Percentiles rank a stretch among this genome's conserved stretches.
phyloP scores from a whole-genome alignment of 35 echinoderm and acorn worm species.

The Ophioderma brevispina region DNA sequence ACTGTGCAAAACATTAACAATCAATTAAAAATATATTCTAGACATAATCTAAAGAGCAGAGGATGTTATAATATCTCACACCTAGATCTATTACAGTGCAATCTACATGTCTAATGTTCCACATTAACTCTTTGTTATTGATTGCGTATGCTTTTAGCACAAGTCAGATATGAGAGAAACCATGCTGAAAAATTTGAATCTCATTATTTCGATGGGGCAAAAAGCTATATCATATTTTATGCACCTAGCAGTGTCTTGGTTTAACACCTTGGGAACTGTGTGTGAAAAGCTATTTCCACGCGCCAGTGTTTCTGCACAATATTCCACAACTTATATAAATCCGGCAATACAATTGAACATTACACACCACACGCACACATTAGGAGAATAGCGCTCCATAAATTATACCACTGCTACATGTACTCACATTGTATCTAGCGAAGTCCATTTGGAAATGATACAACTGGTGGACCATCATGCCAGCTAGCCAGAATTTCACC shows the following conservation, averaged over 20 bases:
- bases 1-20: too few relatives aligned
- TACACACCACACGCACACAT: neutral
- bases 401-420: neutral
- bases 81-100: too few relatives aligned
- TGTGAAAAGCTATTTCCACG: neutral
- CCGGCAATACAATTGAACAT: neutral
- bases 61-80: too few relatives aligned
- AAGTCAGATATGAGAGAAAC: too few relatives aligned
- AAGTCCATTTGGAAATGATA: conserved; percentile 2
- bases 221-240: too few relatives aligned
- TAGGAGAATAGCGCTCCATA: neutral
- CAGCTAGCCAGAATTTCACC: neutral
- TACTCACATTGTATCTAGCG: neutral
- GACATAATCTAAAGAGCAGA: too few relatives aligned
- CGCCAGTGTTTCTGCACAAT: neutral
- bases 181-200: too few relatives aligned
- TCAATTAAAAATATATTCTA: too few relatives aligned
- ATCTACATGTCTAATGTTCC: too few relatives aligned
- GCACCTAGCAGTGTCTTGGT: neutral
- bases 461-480: neutral
- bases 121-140: too few relatives aligned
- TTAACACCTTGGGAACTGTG: neutral
- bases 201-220: too few relatives aligned
- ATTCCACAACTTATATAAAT: neutral
- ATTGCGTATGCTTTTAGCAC: too few relatives aligned